Percentiles rank a stretch among this genome's conserved stretches.
Conservation (phyloP, 2,888 invertebrate genomes). For the Xestia rhomboidea region DNA sequence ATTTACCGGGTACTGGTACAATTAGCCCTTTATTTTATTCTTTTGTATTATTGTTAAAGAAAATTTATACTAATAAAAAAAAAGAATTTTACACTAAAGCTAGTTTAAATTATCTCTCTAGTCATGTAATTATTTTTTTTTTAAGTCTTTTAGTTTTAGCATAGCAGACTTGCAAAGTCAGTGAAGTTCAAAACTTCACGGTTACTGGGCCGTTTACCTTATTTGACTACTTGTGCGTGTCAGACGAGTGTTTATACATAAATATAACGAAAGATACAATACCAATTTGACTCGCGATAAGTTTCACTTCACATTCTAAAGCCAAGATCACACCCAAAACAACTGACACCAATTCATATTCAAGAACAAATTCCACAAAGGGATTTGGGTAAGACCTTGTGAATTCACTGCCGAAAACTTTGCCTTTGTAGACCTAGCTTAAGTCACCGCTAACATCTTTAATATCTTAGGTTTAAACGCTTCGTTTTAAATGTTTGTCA, state of each 20-base stretch:
- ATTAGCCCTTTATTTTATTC: too few relatives aligned
- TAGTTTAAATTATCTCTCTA: too few relatives aligned
- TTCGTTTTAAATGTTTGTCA: conserved; percentile 74
- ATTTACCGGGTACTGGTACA: too few relatives aligned
- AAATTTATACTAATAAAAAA: too few relatives aligned
- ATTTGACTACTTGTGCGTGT: background rate
- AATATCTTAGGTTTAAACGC: conserved; percentile 66
- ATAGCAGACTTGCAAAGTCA: too few relatives aligned
- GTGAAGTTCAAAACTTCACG: too few relatives aligned
- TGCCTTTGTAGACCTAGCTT: conserved; percentile 47
- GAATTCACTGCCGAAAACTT: conserved; percentile 52
- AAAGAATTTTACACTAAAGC: too few relatives aligned
- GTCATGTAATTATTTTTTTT: too few relatives aligned
- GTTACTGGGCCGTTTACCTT: too few relatives aligned
- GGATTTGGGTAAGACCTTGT: conserved; percentile 46
- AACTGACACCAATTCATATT: conserved; percentile 37
- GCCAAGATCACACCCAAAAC: conserved; percentile 12
- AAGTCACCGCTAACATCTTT: conserved; percentile 64
- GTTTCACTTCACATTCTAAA: background rate
- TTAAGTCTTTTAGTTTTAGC: too few relatives aligned
- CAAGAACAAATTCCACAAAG: conserved; percentile 29
- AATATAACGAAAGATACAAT: background rate
- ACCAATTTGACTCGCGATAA: background rate
- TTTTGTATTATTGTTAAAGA: too few relatives aligned
- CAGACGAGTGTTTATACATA: background rate